Evolutionary conservation across 2,113 vertebrate species (phyloP).

Genomic region (Onychorhynchus coronatus): DNA sequence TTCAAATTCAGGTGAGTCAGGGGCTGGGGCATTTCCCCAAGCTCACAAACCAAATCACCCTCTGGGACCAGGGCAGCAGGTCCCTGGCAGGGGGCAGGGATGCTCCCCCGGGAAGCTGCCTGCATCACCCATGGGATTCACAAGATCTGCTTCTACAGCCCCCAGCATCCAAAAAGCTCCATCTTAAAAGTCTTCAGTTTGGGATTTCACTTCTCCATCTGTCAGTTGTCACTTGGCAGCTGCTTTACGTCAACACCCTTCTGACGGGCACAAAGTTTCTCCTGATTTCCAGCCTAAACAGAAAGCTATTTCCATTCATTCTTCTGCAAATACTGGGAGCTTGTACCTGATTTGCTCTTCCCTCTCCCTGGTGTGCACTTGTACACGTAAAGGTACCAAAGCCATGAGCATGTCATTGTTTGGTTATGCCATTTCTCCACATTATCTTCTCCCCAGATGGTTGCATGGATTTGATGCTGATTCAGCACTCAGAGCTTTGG

Average conservation of each 20-base stretch:
- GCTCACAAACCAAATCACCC: neutral
- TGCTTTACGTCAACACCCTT: neutral
- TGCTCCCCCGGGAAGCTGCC: neutral
- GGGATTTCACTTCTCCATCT: neutral
- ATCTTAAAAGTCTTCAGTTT: neutral
- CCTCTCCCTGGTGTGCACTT: neutral
- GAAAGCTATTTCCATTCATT: neutral
- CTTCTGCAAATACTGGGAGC: neutral
- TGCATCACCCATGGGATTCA: rapidly evolving
- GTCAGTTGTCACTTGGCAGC: neutral
- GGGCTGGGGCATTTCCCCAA: neutral
- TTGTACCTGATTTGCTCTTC: neutral
- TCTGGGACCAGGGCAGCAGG: neutral
- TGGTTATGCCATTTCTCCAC: neutral
- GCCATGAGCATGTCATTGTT: neutral
- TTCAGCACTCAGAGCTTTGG: neutral
- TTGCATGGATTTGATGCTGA: neutral
- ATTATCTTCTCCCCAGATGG: rapidly evolving
- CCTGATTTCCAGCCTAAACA: neutral
- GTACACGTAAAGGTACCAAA: neutral
- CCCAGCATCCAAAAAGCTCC: neutral
- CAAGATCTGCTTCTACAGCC: neutral
- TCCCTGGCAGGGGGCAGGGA: neutral
- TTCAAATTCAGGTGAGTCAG: no score
- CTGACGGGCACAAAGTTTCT: neutral